Conservation (phyloP, 1,140 invertebrate species). For the Heliconius hermathena region DNA sequence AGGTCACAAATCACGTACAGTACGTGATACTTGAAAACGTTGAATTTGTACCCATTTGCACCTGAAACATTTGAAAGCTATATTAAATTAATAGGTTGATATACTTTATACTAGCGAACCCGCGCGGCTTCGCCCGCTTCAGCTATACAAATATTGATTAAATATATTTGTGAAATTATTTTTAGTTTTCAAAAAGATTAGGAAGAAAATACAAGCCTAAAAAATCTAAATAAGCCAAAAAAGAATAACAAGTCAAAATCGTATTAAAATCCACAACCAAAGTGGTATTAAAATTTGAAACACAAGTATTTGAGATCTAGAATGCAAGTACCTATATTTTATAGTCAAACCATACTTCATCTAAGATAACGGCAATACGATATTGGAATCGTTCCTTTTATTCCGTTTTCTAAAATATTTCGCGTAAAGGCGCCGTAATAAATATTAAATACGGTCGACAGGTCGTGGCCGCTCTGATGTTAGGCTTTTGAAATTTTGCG, state of each 20-base stretch:
- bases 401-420: background rate
- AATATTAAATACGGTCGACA: background rate
- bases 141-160: too few relatives aligned
- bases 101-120: too few relatives aligned
- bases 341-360: background rate
- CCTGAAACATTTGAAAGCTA: background rate
- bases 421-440: background rate
- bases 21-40: slow-evolving; percentile 11
- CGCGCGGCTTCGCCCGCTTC: too few relatives aligned
- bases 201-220: too few relatives aligned
- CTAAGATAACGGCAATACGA: background rate
- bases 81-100: background rate
- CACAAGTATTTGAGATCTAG: background rate
- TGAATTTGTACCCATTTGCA: slow-evolving; percentile 1
- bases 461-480: too few relatives aligned
- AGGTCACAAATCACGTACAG: slow-evolving; percentile 26
- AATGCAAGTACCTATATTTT: background rate
- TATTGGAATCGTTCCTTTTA: background rate
- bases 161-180: too few relatives aligned
- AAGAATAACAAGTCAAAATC: too few relatives aligned
- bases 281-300: too few relatives aligned
- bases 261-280: too few relatives aligned
- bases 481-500: too few relatives aligned
- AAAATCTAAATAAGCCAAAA: too few relatives aligned
- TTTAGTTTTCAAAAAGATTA: too few relatives aligned